Conservation (phyloP, 2,113 vertebrate species). For the Mobula hypostoma region DNA sequence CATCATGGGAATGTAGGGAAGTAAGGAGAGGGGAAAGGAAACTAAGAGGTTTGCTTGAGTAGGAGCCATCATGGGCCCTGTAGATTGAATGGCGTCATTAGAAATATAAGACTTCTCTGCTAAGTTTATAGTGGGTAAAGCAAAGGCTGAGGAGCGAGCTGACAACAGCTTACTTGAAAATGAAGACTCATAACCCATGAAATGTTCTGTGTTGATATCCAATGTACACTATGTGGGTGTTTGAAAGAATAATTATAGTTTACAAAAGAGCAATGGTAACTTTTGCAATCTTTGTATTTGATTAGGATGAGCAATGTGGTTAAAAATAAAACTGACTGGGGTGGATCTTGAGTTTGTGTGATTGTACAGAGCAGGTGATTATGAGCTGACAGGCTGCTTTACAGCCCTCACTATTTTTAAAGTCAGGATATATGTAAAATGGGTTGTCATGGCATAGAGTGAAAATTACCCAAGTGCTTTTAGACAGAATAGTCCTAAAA, state of each 20-base stretch:
- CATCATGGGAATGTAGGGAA: no score
- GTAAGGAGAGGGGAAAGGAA: no score
- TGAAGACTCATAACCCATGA: not conserved
- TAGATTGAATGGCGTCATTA: no score
- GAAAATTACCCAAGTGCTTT: not conserved
- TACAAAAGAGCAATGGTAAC: not conserved
- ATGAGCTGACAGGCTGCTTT: not conserved
- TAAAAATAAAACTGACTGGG: not conserved
- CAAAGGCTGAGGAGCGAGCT: not conserved
- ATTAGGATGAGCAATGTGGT: not conserved
- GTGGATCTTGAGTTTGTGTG: not conserved
- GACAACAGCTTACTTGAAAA: not conserved
- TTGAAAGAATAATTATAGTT: not conserved
- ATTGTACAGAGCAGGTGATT: not conserved
- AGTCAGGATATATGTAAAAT: not conserved
- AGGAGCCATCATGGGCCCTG: no score
- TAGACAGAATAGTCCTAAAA: not conserved
- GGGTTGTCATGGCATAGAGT: not conserved
- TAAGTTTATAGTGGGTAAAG: not conserved
- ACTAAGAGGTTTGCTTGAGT: no score
- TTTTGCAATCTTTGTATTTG: conserved; percentile 6
- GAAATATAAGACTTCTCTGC: not conserved
- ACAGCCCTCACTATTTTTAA: not conserved
- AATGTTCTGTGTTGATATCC: not conserved
- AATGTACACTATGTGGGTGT: conserved; percentile 14